Base-by-base conservation (phyloP, 1,140 invertebrate genomes). In the Portunus trituberculatus region DNA sequence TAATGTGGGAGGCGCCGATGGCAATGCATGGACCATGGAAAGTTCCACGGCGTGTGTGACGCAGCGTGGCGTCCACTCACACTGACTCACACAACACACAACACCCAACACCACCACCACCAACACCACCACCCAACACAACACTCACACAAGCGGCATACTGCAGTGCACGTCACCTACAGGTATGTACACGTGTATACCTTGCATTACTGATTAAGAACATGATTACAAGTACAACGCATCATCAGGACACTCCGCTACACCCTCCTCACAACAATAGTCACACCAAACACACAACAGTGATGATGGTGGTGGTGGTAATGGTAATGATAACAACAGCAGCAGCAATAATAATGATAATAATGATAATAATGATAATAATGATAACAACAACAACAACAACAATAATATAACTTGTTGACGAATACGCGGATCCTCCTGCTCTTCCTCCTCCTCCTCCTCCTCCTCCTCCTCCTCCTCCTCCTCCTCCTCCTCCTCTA, bases 311-410 rank as follows among this genome's bases (percentile, higher is more conserved):
- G 8, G 8, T 82, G 8, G 7, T 82, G 8, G 8, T 82, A 82
- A 82, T 82, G 8, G 8, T 82, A 82, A 82, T 28, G 8, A 82
- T 82, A 82, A 82, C 8, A 82, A 82, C 8, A 28, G 8, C 8
- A 82, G 8, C 28, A 82, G 8, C 28, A 82, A 82, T 82, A 8
- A 82, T 82, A 7, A 82, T 82, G 28, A 82, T 7, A 8, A 82
- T 82, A 82, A 82, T 82, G 8, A 28, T 82, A 82, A 82, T 82
- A 82, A 82, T 82, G 8, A 82, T 82, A 82, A 82, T 82, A 82
- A 82, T 28, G 8, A 82, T 82, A 82, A 82, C 8, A 82, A 82
- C 8, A 28, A 82, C 8, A 39, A 39, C 8, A 82, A 82, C 8
- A 82, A 82, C 8, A 82, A 82, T 82, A 25, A 20, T 8, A 82